phyloP scores from a whole-genome alignment of 2,888 invertebrate genomes.

The Lagria hirta region DNA sequence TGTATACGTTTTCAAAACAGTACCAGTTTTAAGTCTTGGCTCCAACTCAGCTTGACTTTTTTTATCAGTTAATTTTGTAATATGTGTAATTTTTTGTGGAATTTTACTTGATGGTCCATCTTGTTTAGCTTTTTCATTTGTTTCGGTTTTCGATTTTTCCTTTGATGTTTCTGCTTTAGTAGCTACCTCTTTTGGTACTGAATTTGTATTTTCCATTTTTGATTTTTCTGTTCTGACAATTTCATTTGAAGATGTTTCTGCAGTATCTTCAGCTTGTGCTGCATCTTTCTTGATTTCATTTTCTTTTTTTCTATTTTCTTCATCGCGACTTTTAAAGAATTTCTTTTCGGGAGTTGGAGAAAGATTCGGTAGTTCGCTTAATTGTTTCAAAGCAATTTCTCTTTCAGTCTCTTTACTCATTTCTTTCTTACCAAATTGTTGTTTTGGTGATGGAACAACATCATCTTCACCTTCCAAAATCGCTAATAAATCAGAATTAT shows the following conservation, averaged over 20 bases:
- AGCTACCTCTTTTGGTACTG: no score
- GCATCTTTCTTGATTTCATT: conserved; percentile 3
- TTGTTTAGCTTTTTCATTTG: no score
- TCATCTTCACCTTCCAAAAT: conserved; percentile 61
- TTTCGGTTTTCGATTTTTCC: background rate
- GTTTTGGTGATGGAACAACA: conserved; percentile 30
- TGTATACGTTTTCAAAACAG: conserved; percentile 50
- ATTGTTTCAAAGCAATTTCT: conserved; percentile 60
- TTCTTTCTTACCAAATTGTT: conserved; percentile 9
- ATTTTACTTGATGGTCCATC: background rate
- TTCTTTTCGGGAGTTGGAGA: no score
- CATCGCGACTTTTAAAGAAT: conserved; percentile 12
- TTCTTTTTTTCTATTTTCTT: no score
- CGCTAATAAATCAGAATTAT: conserved; percentile 59
- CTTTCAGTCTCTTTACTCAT: conserved; percentile 13
- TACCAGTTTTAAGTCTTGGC: conserved; percentile 44
- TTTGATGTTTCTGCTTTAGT: conserved; percentile 2
- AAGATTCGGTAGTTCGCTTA: conserved; percentile 56
- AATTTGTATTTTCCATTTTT: no score
- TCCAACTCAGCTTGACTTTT: conserved; percentile 37
- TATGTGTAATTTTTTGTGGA: conserved; percentile 15
- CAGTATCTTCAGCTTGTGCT: background rate
- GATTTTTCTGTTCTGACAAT: no score
- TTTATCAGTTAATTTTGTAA: conserved; percentile 22
- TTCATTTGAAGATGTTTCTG: conserved; percentile 4